Evolutionary conservation across 2,888 invertebrate genomes (phyloP), one percentile per base, ranked within the genome.

Genomic region (Perithous albicinctus): DNA sequence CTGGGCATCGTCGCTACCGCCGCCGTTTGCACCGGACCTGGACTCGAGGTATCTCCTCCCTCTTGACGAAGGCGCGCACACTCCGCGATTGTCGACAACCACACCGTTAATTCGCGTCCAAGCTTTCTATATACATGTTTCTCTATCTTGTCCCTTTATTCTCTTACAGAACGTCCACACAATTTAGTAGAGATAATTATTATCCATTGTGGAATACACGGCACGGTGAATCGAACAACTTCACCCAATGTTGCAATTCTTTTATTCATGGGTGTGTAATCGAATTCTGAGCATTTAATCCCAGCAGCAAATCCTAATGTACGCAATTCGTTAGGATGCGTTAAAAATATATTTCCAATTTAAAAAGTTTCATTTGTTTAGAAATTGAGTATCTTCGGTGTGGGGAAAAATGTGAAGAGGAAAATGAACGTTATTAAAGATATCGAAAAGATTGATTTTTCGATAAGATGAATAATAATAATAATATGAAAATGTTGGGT

Each of bases 1-100:
- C 29, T 59, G 59, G 80, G 64, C 84, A 86, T 81, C 85, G 79
- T 78, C 82, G 74, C 80, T 41, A 41, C 18, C 18, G 10, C 18
- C 59, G 18, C 20, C 59, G 18, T 10, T 1, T 38, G 15, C 10
- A 35, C n/a, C 35, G 8, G 18, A 18, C 59, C 35, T 35, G 59
- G 32, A 38, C 23, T 10, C 20, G 38, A 63, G 20, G n/a, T n/a
- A n/a, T 41, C 38, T 63, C 35, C 41, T 6, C n/a, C 38, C 63
- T 38, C 63, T 38, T 7, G 23, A 63, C 23, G 63, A 23, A 6
- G 41, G 41, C 41, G 63, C 23, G 63, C 35, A 63, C 63, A 63
- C 41, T 38, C 63, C 3, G 61, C 61, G 6, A 61, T 35, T 23
- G 41, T 12, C 20, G 29, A 59, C 59, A 32, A 15, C 32, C 59